phyloP scores from a whole-genome alignment of 2,113 vertebrate species.

The Penelope pileata region DNA sequence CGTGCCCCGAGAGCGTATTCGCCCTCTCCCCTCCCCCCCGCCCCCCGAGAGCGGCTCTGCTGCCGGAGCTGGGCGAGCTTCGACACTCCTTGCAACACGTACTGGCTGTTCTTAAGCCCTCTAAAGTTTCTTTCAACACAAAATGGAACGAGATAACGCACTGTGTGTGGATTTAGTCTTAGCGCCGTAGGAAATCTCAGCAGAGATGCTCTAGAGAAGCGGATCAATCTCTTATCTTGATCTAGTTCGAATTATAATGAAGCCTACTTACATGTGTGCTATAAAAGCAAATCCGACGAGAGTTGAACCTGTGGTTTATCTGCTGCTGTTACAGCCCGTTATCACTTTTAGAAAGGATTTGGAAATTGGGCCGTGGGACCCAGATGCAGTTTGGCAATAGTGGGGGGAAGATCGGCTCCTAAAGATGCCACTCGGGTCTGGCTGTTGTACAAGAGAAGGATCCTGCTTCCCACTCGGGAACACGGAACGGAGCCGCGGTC shows the following conservation, averaged over 20 bases:
- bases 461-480: neutral
- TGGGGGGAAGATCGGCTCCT: neutral
- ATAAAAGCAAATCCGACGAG: conserved; percentile 28
- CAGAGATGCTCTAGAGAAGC: conserved; percentile 49
- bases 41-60: neutral
- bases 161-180: conserved; percentile 4
- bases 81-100: neutral
- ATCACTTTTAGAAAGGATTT: conserved; percentile 32
- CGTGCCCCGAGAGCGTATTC: neutral
- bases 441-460: neutral
- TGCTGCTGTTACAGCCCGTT: neutral
- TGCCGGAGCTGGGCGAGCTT: neutral
- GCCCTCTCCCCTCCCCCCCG: no score
- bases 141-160: neutral
- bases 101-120: neutral
- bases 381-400: neutral
- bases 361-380: neutral
- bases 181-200: neutral
- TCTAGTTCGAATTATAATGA: conserved; percentile 39
- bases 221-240: conserved; percentile 52
- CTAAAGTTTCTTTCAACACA: neutral
- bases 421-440: neutral
- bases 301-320: neutral
- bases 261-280: conserved; percentile 39
- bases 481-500: neutral